Conservation (phyloP, 2,113 vertebrate genomes). For the Callipepla squamata region DNA sequence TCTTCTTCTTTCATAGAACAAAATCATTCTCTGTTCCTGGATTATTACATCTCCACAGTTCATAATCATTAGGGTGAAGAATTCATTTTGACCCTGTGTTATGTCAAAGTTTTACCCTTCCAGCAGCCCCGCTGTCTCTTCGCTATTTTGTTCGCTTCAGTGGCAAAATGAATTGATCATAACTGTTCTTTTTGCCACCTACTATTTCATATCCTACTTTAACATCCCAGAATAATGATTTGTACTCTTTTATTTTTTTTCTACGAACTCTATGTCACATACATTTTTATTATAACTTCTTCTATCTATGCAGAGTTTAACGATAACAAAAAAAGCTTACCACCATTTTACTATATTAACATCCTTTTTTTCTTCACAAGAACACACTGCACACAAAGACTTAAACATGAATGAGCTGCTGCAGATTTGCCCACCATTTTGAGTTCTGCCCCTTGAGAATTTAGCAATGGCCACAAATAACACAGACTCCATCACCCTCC, state of each 20-base stretch:
- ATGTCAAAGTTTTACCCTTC: conserved; percentile 45
- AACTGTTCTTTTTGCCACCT: conserved; percentile 27
- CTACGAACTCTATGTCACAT: background rate
- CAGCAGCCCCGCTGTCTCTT: conserved; percentile 22
- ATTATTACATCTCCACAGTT: conserved; percentile 62
- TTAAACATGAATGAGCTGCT: background rate
- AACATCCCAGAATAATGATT: conserved; percentile 48
- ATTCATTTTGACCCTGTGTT: conserved; percentile 48
- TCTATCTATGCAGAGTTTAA: background rate
- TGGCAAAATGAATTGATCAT: conserved; percentile 57
- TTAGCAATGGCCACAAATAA: background rate
- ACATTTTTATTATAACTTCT: background rate
- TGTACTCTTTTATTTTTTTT: conserved; percentile 41
- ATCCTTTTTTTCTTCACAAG: background rate
- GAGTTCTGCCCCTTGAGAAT: background rate
- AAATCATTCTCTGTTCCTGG: conserved; percentile 40
- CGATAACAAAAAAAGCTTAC: background rate
- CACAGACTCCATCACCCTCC: background rate
- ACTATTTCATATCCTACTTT: conserved; percentile 17
- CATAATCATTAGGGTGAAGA: conserved; percentile 53
- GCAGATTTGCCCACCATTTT: background rate
- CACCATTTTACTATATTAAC: background rate
- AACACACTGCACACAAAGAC: accelerated
- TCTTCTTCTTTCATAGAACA: background rate
- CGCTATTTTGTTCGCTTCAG: conserved; percentile 29